Evolutionary conservation across 2,888 invertebrate genomes (phyloP).

Genomic region (Panopea generosa): DNA sequence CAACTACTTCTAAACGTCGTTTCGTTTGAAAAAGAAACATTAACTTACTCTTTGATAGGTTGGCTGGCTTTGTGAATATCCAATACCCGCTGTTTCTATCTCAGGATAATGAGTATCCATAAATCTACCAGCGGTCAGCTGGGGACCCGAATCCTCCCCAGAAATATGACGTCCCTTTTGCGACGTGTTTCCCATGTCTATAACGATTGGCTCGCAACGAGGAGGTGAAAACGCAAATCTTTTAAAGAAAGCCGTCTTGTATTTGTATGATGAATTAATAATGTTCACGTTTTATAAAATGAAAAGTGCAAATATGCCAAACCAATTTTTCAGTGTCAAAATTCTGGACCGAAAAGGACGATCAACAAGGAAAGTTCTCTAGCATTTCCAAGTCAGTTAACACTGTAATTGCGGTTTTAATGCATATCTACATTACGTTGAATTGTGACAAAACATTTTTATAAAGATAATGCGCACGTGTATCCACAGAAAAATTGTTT

Average conservation of each 20-base stretch:
- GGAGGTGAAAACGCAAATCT: conserved; percentile 62
- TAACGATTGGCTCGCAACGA: conserved; percentile 57
- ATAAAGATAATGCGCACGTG: neutral
- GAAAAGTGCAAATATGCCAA: neutral
- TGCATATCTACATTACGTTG: conserved; percentile 16
- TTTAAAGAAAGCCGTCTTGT: conserved; percentile 64
- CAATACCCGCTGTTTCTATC: neutral
- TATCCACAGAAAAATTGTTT: neutral
- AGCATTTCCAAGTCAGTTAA: too few species aligned
- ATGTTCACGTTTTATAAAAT: neutral
- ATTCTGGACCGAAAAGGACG: neutral
- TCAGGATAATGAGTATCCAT: conserved; percentile 17
- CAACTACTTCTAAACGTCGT: too few species aligned
- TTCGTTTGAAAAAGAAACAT: too few species aligned
- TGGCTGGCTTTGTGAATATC: conserved; percentile 1
- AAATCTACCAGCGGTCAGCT: conserved; percentile 68
- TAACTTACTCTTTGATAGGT: conserved; percentile 43
- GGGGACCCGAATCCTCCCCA: conserved; percentile 78
- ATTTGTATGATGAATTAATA: neutral
- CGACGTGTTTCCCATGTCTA: conserved; percentile 71
- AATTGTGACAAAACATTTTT: neutral
- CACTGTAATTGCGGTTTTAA: too few species aligned
- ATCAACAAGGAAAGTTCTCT: too few species aligned
- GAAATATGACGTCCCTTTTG: conserved; percentile 73
- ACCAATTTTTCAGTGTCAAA: neutral